A percentile compares a stretch with the other conserved stretches of the same genome.
phyloP scores from a whole-genome alignment of 2,113 vertebrate species.

The Leucopsar rothschildi region DNA sequence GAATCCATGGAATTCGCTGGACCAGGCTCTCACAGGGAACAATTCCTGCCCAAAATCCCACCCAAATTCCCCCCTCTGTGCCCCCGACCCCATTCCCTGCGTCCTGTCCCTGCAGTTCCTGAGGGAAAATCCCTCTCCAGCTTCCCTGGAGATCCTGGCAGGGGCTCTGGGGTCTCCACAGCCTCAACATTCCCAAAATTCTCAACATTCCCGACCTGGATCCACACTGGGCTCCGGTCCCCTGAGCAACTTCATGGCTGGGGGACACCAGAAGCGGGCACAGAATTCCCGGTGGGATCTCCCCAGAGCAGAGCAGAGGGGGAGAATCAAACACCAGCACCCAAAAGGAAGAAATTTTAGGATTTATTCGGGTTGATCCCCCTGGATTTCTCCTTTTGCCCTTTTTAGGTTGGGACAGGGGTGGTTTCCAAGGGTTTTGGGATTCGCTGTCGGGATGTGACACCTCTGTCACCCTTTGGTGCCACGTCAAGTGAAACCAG shows the following conservation, averaged over 20 bases:
- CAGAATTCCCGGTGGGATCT: not conserved
- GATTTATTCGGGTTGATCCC: not conserved
- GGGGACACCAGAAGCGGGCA: rapidly evolving
- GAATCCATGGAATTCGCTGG: not conserved
- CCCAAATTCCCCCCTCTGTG: not conserved
- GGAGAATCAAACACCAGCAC: not conserved
- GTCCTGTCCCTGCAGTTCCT: no score
- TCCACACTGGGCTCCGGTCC: rapidly evolving
- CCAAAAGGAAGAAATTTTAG: not conserved
- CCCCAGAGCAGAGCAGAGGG: not conserved
- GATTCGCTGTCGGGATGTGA: not conserved
- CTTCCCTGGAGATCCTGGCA: not conserved
- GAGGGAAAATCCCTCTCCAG: not conserved
- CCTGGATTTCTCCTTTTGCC: not conserved
- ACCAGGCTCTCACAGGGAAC: not conserved
- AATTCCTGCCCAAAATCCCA: not conserved
- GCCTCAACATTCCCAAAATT: not conserved
- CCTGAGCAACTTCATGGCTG: not conserved
- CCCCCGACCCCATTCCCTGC: not conserved
- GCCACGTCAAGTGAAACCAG: not conserved
- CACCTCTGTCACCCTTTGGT: not conserved
- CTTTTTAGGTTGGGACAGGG: not conserved
- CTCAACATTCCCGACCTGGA: not conserved
- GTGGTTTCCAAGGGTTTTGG: not conserved
- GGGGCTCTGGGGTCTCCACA: not conserved